Evolutionary conservation across 2,113 vertebrate genomes (phyloP).

Genomic region (Psilopsiagon aurifrons): DNA sequence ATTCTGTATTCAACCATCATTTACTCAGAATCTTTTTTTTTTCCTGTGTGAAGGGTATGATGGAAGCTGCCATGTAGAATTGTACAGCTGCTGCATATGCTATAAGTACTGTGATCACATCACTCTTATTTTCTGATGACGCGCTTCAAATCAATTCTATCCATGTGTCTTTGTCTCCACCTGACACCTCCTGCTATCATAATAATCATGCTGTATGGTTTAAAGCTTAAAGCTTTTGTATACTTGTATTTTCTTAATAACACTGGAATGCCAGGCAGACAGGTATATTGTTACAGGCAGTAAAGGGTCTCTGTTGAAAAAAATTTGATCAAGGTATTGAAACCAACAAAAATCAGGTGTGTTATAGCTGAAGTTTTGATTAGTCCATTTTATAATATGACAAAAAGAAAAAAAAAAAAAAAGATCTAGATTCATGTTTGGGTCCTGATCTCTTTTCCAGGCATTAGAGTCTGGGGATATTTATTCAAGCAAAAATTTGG

Average conservation of each 20-base stretch:
- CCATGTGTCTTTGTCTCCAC: constrained; percentile 63
- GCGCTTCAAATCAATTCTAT: constrained; percentile 61
- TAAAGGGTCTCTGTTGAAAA: not conserved
- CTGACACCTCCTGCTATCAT: constrained; percentile 72
- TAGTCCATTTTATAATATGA: not conserved
- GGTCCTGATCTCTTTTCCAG: not conserved
- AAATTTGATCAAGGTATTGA: not conserved
- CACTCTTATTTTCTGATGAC: constrained; percentile 66
- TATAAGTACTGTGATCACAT: constrained; percentile 72
- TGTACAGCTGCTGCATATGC: constrained; percentile 57
- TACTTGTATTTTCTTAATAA: constrained; percentile 66
- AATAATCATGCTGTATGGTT: constrained; percentile 71
- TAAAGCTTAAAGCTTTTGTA: constrained; percentile 65
- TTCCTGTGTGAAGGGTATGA: constrained; percentile 45
- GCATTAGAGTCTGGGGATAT: not conserved
- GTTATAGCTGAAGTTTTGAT: not conserved
- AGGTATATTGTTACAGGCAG: constrained; percentile 47
- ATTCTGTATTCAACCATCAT: constrained; percentile 75
- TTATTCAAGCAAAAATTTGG: not conserved
- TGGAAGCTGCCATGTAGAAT: constrained; percentile 71
- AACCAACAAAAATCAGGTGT: not conserved
- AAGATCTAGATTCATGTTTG: not conserved
- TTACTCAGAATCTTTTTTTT: constrained; percentile 57
- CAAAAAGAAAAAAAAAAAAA: not conserved
- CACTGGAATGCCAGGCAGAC: constrained; percentile 1